Percentiles rank a stretch among this genome's conserved stretches.
Evolutionary conservation across 2,113 vertebrate genomes (phyloP).

Genomic region (Ochotona princeps): DNA sequence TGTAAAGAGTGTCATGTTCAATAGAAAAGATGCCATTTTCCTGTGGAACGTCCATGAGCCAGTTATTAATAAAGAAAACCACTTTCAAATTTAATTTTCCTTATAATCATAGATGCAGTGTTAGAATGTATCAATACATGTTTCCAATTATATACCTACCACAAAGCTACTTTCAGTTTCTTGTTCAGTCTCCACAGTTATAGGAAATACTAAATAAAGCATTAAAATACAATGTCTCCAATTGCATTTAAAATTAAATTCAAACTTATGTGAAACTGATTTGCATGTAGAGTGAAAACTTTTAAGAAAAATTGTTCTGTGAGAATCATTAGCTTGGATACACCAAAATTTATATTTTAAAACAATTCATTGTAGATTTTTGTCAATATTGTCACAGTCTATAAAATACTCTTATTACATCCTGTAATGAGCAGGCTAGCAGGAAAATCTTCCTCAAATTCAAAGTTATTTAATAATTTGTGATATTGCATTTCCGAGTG

Average conservation of each 20-base stretch:
- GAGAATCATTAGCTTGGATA: conserved; percentile 29
- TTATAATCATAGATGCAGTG: not conserved
- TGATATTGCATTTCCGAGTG: conserved; percentile 14
- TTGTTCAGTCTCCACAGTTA: conserved; percentile 27
- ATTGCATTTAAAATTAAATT: conserved; percentile 62
- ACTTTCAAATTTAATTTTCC: conserved; percentile 34
- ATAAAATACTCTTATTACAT: not conserved
- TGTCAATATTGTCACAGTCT: not conserved
- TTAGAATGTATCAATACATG: not conserved
- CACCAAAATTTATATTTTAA: conserved; percentile 52
- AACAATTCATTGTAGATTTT: conserved; percentile 13
- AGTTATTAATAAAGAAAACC: not conserved
- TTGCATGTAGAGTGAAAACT: not conserved
- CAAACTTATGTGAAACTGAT: not conserved
- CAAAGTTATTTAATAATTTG: not conserved
- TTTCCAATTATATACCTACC: conserved; percentile 46
- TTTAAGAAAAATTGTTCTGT: conserved; percentile 16
- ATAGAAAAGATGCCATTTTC: not conserved
- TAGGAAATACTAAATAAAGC: not conserved
- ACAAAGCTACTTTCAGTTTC: conserved; percentile 23
- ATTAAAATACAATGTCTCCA: conserved; percentile 28
- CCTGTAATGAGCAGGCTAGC: not conserved
- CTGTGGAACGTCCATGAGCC: not conserved
- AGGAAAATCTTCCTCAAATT: conserved; percentile 31
- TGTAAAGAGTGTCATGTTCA: not conserved